Evolutionary conservation across 2,797 vertebrate species (phyloP).

Genomic region (Graptemys geographica): DNA sequence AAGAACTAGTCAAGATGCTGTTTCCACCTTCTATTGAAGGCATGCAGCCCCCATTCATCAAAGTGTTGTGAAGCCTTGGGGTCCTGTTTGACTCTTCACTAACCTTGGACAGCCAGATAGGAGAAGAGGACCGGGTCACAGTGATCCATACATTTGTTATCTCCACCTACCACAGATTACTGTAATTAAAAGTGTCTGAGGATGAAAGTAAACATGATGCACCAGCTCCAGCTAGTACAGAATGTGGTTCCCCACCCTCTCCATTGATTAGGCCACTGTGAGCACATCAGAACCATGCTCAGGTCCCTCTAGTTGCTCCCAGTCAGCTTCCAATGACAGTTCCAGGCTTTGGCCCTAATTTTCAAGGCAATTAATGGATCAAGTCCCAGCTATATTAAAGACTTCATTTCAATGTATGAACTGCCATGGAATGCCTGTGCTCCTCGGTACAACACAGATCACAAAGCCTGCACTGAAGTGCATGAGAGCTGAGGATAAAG

Average conservation of each 20-base stretch:
- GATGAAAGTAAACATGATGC: neutral
- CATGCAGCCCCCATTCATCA: neutral
- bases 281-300: neutral
- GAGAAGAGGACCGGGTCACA: neutral
- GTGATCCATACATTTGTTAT: neutral
- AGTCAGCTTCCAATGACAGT: neutral
- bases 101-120: neutral
- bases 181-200: neutral
- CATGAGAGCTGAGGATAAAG: neutral
- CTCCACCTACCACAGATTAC: neutral
- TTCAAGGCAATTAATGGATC: neutral
- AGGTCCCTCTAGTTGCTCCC: neutral
- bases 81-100: neutral
- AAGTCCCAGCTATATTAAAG: neutral
- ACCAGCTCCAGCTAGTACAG: neutral
- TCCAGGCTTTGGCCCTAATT: neutral
- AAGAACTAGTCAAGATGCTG: neutral
- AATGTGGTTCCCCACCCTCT: neutral
- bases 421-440: neutral
- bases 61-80: neutral
- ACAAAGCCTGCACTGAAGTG: neutral
- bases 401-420: neutral
- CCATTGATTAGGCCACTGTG: neutral
- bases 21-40: neutral
- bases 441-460: neutral